Conservation (phyloP, 2,888 invertebrate genomes). For the Lasioglossum pauxillum region DNA sequence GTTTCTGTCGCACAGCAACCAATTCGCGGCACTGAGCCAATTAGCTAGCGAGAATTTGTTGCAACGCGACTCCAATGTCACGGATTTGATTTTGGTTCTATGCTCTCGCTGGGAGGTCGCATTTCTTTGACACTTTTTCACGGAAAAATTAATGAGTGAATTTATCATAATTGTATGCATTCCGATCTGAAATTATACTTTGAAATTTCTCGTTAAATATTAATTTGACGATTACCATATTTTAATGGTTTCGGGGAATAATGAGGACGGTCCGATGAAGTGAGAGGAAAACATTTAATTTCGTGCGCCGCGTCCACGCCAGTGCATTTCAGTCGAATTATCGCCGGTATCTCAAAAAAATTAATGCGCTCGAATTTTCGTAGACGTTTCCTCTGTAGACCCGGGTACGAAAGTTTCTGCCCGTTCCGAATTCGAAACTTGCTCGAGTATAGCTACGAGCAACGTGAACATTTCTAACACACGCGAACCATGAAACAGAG, state of each 20-base stretch:
- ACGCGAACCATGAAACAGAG: neutral
- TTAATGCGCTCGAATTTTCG: neutral
- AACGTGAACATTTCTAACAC: neutral
- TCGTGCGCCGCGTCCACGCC: neutral
- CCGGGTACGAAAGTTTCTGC: neutral
- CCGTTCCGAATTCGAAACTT: neutral
- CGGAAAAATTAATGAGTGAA: neutral
- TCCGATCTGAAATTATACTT: conserved; percentile 5
- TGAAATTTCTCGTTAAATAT: conserved; percentile 11
- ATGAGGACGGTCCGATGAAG: neutral
- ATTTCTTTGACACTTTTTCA: neutral
- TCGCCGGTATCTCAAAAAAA: neutral
- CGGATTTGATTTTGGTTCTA: neutral
- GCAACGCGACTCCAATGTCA: conserved; percentile 6
- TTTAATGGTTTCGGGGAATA: neutral
- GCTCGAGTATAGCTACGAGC: neutral
- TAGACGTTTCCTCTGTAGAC: neutral
- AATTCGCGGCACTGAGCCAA: conserved; percentile 21
- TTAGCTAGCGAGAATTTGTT: conserved; percentile 39
- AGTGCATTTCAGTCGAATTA: neutral
- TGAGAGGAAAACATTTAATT: neutral
- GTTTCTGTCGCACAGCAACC: neutral
- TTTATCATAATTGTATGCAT: conserved; percentile 3
- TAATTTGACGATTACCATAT: conserved; percentile 10
- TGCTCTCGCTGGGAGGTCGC: too few relatives aligned